phyloP scores from a whole-genome alignment of 2,797 vertebrate genomes.

The Pristis pectinata region DNA sequence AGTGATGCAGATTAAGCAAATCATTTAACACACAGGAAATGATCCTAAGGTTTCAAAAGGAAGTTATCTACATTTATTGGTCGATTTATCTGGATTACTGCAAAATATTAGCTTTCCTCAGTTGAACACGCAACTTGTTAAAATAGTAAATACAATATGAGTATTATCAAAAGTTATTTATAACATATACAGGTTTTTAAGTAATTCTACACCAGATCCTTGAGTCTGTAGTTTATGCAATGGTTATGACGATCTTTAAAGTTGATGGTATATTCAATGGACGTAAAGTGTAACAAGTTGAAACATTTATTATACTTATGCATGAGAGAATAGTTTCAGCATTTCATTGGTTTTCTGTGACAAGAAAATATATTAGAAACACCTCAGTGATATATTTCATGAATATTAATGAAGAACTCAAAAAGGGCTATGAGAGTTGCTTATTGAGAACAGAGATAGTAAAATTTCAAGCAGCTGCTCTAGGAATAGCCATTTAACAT shows the following conservation, averaged over 20 bases:
- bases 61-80: conserved; percentile 12
- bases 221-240: background rate
- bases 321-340: conserved; percentile 23
- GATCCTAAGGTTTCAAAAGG: background rate
- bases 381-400: conserved; percentile 12
- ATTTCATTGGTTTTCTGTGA: conserved; percentile 30
- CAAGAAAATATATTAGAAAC: conserved; percentile 18
- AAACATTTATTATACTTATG: background rate
- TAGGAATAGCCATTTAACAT: background rate
- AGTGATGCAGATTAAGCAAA: background rate
- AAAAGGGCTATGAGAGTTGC: background rate
- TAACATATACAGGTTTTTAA: conserved; percentile 4
- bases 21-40: background rate
- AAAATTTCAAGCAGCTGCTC: background rate
- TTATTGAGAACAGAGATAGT: background rate
- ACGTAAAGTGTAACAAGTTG: conserved; percentile 28
- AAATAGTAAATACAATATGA: background rate
- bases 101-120: conserved; percentile 6
- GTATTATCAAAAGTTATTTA: conserved; percentile 3
- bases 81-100: background rate
- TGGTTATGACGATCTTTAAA: conserved; percentile 15
- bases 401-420: conserved; percentile 4
- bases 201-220: background rate
- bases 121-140: background rate
- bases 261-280: background rate